Evolutionary conservation across 2,113 vertebrate species (phyloP).

Genomic region (Alexandromys fortis): DNA sequence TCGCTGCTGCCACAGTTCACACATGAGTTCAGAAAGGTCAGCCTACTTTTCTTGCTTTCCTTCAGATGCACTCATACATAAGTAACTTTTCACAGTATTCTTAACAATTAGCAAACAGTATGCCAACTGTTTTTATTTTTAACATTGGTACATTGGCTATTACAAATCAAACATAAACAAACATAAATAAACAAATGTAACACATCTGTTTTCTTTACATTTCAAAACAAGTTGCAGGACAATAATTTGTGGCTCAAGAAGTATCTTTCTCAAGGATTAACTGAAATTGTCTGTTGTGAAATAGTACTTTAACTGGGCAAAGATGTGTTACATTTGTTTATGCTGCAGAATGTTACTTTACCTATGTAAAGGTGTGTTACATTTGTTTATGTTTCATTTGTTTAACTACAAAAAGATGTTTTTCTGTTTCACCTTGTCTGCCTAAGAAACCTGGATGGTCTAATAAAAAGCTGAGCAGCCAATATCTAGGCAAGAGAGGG

Average conservation of each 20-base stretch:
- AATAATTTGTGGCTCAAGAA: slow-evolving; percentile 43
- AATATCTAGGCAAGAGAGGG: too few species aligned
- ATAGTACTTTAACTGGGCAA: background rate
- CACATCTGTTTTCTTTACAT: slow-evolving; percentile 38
- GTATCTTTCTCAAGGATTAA: slow-evolving; percentile 5
- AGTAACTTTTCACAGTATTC: slow-evolving; percentile 72
- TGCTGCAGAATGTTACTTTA: background rate
- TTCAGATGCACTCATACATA: slow-evolving; percentile 67
- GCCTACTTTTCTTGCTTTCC: slow-evolving; percentile 77
- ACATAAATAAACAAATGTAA: too few species aligned
- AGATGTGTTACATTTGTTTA: background rate
- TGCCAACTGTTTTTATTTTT: slow-evolving; percentile 57
- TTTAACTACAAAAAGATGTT: too few species aligned
- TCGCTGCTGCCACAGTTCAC: slow-evolving; percentile 66
- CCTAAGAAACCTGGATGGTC: too few species aligned
- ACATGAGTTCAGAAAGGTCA: slow-evolving; percentile 75
- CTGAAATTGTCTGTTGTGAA: background rate
- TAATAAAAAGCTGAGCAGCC: too few species aligned
- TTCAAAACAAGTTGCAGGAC: background rate
- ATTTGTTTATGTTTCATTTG: background rate
- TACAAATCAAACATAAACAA: slow-evolving; percentile 43
- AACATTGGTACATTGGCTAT: slow-evolving; percentile 67
- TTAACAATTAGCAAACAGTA: slow-evolving; percentile 63
- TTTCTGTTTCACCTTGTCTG: too few species aligned
- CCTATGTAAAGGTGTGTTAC: background rate